phyloP scores from a whole-genome alignment of 2,113 vertebrate genomes.

The Aphyosemion australe region DNA sequence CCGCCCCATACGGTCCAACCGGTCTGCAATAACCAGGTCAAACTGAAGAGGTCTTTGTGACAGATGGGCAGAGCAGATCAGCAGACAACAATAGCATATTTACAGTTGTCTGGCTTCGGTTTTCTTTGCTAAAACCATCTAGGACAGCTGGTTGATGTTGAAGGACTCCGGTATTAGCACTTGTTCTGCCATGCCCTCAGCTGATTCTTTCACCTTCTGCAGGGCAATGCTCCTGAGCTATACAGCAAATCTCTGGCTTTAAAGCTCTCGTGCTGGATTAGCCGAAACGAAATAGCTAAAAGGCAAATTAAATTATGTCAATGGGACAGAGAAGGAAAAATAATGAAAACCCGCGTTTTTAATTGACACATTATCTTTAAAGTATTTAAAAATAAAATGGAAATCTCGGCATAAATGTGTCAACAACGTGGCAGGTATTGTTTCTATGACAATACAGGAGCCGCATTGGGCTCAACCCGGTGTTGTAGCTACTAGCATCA shows the following conservation, averaged over 20 bases:
- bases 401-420: background rate
- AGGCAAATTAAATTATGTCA: background rate
- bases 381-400: too few species aligned
- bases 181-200: background rate
- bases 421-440: background rate
- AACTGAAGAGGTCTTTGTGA: slow-evolving; percentile 53
- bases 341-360: too few species aligned
- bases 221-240: slow-evolving; percentile 20
- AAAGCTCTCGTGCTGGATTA: background rate
- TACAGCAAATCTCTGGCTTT: background rate
- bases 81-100: slow-evolving; percentile 66
- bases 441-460: slow-evolving; percentile 29
- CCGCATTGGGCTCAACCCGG: background rate
- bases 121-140: background rate
- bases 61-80: slow-evolving; percentile 61
- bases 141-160: background rate
- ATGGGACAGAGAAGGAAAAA: slow-evolving; percentile 12
- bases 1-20: slow-evolving; percentile 28
- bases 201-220: background rate
- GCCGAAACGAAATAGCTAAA: background rate
- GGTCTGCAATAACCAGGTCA: slow-evolving; percentile 65
- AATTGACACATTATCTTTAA: too few species aligned
- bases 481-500: slow-evolving; percentile 33
- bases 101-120: slow-evolving; percentile 7
- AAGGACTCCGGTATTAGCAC: background rate